These are phyloP conservation scores for Nicator chloris DNA, from an alignment of 2,113 vertebrate genomes.

Conservation along the genomic window DNA sequence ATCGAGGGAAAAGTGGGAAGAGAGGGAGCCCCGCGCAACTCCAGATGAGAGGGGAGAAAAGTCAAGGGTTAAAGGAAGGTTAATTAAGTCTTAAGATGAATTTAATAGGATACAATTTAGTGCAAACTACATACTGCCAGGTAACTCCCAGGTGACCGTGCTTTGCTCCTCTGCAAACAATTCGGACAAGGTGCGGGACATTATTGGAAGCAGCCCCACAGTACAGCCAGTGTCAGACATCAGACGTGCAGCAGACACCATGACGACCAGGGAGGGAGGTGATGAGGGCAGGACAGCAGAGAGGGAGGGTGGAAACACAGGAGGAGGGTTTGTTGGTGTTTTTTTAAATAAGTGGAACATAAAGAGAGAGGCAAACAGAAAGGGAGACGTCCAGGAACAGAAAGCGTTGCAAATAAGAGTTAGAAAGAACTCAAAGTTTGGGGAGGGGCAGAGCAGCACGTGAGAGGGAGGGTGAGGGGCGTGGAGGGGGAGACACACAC, in stretches of 20 bases:
- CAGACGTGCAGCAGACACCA: slow-evolving; percentile 57
- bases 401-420: neutral
- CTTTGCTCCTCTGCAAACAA: slow-evolving; percentile 79
- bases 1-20: neutral
- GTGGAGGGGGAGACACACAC: slow-evolving; percentile 24
- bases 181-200: slow-evolving; percentile 82
- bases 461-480: neutral
- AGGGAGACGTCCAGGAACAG: neutral
- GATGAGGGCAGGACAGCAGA: neutral
- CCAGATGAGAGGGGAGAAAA: neutral
- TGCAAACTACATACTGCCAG: slow-evolving; percentile 85
- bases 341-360: neutral
- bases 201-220: slow-evolving; percentile 81
- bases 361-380: neutral
- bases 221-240: slow-evolving; percentile 78
- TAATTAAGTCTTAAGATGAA: neutral
- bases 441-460: neutral
- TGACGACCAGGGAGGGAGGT: neutral
- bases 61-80: slow-evolving; percentile 20
- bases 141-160: slow-evolving; percentile 78
- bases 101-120: slow-evolving; percentile 39
- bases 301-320: neutral
- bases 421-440: neutral
- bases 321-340: neutral
- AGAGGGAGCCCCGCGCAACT: neutral